A percentile compares a stretch with the other conserved stretches of the same genome.
phyloP scores from a whole-genome alignment of 2,888 invertebrate genomes.

The Blera fallax region DNA sequence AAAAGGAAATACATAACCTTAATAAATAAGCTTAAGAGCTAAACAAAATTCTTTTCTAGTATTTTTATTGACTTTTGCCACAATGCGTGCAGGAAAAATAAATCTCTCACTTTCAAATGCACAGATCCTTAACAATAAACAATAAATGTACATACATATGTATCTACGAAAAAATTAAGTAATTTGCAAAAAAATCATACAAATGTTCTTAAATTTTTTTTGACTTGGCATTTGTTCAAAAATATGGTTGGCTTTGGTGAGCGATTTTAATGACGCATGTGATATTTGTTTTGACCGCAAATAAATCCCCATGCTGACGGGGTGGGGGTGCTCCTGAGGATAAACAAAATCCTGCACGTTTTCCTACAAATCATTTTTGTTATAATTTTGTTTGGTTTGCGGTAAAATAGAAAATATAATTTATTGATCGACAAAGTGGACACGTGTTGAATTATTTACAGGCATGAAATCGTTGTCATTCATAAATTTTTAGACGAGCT shows the following conservation, averaged over 20 bases:
- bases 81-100: not conserved
- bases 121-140: not conserved
- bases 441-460: constrained; percentile 46
- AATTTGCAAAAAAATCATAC: constrained; percentile 1
- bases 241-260: constrained; percentile 14
- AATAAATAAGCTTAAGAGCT: constrained; percentile 2
- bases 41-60: not conserved
- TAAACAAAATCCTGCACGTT: constrained; percentile 56
- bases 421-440: constrained; percentile 40
- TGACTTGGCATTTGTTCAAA: constrained; percentile 59
- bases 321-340: not conserved
- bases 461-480: constrained; percentile 18
- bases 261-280: constrained; percentile 57
- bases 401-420: constrained; percentile 5
- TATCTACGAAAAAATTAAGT: constrained; percentile 8
- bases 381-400: constrained; percentile 9
- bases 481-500: constrained; percentile 1
- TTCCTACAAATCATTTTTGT: constrained; percentile 30
- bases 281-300: constrained; percentile 60
- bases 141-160: not conserved
- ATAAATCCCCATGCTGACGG: constrained; percentile 3
- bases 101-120: constrained; percentile 8
- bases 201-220: constrained; percentile 3
- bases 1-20: not conserved
- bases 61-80: constrained; percentile 17